phyloP scores from a whole-genome alignment of 2,113 vertebrate species.

The Cavia porcellus region DNA sequence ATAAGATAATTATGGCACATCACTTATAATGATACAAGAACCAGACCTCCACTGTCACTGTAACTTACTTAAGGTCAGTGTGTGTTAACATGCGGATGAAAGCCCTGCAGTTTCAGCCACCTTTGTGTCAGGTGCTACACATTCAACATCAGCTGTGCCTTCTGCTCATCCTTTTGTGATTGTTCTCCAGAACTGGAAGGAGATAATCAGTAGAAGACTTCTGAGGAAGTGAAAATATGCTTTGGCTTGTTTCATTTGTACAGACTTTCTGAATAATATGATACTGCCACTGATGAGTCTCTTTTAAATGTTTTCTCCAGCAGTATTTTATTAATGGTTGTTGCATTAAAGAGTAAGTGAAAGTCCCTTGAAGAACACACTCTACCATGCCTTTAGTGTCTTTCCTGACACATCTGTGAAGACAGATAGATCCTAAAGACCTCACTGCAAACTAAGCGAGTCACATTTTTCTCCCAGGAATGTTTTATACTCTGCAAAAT shows the following conservation, averaged over 20 bases:
- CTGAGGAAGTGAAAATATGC: not conserved
- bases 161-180: not conserved
- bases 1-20: not conserved
- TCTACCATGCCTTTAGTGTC: constrained; percentile 70
- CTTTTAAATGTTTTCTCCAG: constrained; percentile 71
- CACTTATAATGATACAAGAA: not conserved
- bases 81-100: not conserved
- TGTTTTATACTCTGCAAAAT: constrained; percentile 73
- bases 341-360: constrained; percentile 79
- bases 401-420: constrained; percentile 73
- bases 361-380: constrained; percentile 75
- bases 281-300: constrained; percentile 63
- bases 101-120: not conserved
- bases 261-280: not conserved
- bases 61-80: not conserved
- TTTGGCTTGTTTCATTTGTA: constrained; percentile 8
- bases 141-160: not conserved
- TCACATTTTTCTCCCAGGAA: constrained; percentile 64
- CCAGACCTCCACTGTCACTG: not conserved
- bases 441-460: constrained; percentile 67
- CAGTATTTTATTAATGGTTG: constrained; percentile 75
- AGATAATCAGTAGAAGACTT: not conserved
- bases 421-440: constrained; percentile 71
- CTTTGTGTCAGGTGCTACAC: not conserved
- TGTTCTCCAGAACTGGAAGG: not conserved